A percentile compares a stretch with the other conserved stretches of the same genome.
Evolutionary conservation across 1,140 invertebrate species (phyloP).

Genomic region (Lutraria rhynchaena): DNA sequence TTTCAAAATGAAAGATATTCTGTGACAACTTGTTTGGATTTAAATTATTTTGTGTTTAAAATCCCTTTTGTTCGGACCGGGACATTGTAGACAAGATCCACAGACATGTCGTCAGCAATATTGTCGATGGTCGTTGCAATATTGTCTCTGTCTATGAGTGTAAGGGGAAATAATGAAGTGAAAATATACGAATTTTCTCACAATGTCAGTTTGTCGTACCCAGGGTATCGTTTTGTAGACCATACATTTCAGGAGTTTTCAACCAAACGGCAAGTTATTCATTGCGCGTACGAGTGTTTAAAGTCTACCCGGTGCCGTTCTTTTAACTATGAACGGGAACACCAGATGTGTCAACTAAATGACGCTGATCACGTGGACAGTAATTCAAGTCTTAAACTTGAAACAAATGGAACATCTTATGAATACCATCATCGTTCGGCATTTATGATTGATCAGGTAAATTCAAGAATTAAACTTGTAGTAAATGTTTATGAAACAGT

Average conservation of each 20-base stretch:
- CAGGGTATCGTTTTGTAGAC: slow-evolving; percentile 27
- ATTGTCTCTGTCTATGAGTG: not conserved
- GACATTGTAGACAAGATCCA: no score
- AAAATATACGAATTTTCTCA: slow-evolving; percentile 49
- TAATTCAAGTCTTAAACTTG: no score
- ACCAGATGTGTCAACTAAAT: slow-evolving; percentile 36
- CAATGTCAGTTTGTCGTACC: slow-evolving; percentile 39
- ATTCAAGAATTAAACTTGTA: no score
- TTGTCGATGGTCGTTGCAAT: no score
- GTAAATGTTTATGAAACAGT: no score
- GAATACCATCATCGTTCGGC: slow-evolving; percentile 40
- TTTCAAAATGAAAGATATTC: no score
- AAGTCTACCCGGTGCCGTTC: slow-evolving; percentile 42
- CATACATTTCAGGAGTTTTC: slow-evolving; percentile 53
- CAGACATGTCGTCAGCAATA: no score
- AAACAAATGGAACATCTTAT: not conserved
- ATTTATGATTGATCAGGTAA: slow-evolving; percentile 50
- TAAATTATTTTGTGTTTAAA: no score
- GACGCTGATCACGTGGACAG: slow-evolving; percentile 46
- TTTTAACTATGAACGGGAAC: slow-evolving; percentile 37
- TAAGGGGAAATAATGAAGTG: slow-evolving; percentile 6
- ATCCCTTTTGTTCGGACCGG: no score
- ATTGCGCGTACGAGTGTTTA: slow-evolving; percentile 56
- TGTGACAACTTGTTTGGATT: no score
- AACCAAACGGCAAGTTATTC: slow-evolving; percentile 47